Evolutionary conservation across 64 coral and sea anemone genomes (phyloP).

Genomic region (Platygyra sinensis): DNA sequence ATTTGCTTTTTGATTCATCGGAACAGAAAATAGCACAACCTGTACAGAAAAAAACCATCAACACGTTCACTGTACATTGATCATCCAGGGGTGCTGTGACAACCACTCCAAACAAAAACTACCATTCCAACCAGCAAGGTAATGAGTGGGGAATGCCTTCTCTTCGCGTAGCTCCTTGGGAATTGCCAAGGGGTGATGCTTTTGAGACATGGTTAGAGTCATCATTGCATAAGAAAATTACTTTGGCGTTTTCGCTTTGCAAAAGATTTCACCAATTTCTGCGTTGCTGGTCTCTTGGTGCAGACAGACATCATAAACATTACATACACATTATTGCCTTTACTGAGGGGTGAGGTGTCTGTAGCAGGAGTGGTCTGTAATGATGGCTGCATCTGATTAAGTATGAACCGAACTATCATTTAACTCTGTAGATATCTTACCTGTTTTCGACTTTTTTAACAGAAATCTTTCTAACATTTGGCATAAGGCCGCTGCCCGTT

Average conservation of each 20-base stretch:
- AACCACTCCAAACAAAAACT: slow-evolving; percentile 39
- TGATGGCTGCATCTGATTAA: slow-evolving; percentile 37
- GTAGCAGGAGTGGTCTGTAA: background rate
- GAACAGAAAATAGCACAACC: slow-evolving; percentile 53
- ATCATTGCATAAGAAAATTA: slow-evolving; percentile 37
- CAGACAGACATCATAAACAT: too few species aligned
- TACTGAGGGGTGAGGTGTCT: slow-evolving; percentile 33
- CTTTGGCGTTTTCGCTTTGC: slow-evolving; percentile 46
- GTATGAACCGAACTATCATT: slow-evolving; percentile 23
- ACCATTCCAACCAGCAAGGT: slow-evolving; percentile 28
- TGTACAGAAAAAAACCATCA: too few species aligned
- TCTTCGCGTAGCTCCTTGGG: slow-evolving; percentile 22
- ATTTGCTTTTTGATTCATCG: slow-evolving; percentile 35
- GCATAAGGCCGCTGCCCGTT: slow-evolving; percentile 67
- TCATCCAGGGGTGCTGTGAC: slow-evolving; percentile 69
- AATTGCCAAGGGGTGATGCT: slow-evolving; percentile 42
- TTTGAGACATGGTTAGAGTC: slow-evolving; percentile 38
- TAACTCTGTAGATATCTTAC: slow-evolving; percentile 29
- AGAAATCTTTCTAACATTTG: too few species aligned
- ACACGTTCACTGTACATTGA: slow-evolving; percentile 54
- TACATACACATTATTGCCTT: too few species aligned
- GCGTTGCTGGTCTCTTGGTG: slow-evolving; percentile 8
- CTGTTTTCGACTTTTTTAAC: slow-evolving; percentile 42
- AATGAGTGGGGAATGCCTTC: slow-evolving; percentile 25
- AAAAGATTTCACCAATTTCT: slow-evolving; percentile 36